A percentile compares a stretch with the other conserved stretches of the same genome.
These are phyloP conservation scores for Gallinago jamesoni DNA, from an alignment of 2,113 vertebrate species.

Conservation along the genomic window DNA sequence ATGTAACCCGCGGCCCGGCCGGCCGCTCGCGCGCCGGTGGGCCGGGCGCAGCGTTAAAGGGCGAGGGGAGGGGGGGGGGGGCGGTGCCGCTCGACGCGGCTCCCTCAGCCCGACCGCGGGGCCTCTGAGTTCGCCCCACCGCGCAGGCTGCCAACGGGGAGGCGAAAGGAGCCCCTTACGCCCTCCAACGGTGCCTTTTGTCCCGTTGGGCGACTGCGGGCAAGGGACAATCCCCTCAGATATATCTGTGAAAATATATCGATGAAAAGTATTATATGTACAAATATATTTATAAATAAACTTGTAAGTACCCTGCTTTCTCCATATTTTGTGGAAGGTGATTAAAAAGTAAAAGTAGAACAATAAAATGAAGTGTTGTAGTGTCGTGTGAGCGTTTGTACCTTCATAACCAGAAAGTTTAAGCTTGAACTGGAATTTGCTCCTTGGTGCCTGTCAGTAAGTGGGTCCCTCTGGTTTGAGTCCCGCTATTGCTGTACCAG, in stretches of 20 bases:
- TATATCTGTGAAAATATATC: neutral
- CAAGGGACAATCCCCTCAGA: fast-evolving
- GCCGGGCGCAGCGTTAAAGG: neutral
- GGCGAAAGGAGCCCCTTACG: too few relatives aligned
- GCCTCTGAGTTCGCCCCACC: neutral
- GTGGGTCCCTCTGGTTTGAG: fast-evolving
- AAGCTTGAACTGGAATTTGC: neutral
- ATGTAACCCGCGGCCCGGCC: neutral
- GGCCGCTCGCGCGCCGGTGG: neutral
- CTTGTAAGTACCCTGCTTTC: fast-evolving
- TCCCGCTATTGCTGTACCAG: fast-evolving
- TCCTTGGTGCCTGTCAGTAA: too few relatives aligned
- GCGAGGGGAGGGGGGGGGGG: neutral
- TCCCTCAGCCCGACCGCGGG: neutral
- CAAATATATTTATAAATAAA: neutral
- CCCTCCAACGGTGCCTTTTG: fast-evolving
- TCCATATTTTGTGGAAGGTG: fast-evolving
- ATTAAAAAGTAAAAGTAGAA: neutral
- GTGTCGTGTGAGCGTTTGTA: neutral
- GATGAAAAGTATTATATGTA: neutral
- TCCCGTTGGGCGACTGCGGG: neutral
- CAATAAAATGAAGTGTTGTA: fast-evolving
- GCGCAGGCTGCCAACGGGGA: neutral
- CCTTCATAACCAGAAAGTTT: neutral
- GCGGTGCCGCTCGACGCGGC: neutral